Percentiles rank a stretch among this genome's conserved stretches.
Conservation (phyloP, 2,797 vertebrate species). For the Caiman crocodilus region DNA sequence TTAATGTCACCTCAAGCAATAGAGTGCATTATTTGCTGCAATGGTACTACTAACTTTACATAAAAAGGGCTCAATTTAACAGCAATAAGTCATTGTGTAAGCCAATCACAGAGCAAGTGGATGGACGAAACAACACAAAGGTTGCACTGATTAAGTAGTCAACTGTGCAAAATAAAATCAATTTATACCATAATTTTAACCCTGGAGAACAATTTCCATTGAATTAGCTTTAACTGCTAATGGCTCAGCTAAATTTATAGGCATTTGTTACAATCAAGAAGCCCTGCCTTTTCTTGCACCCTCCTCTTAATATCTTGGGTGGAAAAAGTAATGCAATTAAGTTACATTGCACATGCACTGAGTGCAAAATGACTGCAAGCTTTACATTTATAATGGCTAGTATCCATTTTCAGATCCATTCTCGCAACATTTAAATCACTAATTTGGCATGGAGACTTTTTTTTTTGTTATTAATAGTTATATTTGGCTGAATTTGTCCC, state of each 20-base stretch:
- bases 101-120: background rate
- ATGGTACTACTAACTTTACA: fast-evolving
- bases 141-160: too few relatives aligned
- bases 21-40: background rate
- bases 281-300: background rate
- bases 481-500: background rate
- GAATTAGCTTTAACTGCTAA: background rate
- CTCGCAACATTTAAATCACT: background rate
- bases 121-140: too few relatives aligned
- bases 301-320: background rate
- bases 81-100: background rate
- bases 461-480: background rate
- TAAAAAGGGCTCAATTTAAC: background rate
- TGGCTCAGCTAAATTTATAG: background rate
- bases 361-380: background rate
- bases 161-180: background rate
- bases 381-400: constrained; percentile 4
- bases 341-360: background rate
- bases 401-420: background rate
- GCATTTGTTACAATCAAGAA: background rate
- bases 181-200: background rate
- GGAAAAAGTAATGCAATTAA: too few relatives aligned
- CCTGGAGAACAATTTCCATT: background rate
- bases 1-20: background rate
- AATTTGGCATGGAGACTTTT: background rate